These are phyloP conservation scores for Serilophus lunatus DNA, from an alignment of 2,113 vertebrate genomes.

Conservation along the genomic window DNA sequence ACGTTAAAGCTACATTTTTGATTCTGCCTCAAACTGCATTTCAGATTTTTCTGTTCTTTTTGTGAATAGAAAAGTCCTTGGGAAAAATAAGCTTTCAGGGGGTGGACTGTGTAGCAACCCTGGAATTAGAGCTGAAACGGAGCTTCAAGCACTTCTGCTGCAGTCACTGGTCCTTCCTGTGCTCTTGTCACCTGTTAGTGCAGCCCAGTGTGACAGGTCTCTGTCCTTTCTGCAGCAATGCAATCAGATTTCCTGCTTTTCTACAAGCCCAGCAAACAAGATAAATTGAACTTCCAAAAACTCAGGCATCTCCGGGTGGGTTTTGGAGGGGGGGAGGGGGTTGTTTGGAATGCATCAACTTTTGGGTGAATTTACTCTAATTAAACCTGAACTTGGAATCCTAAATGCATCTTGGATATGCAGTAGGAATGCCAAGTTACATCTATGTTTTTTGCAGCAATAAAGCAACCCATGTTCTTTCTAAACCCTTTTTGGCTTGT, in stretches of 20 bases:
- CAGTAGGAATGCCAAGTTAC: not conserved
- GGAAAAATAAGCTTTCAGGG: not conserved
- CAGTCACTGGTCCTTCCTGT: not conserved
- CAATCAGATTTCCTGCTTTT: not conserved
- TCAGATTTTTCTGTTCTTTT: not conserved
- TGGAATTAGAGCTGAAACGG: not conserved
- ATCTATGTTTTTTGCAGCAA: not conserved
- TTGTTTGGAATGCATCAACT: not conserved
- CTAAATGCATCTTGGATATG: not conserved
- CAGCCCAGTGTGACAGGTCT: not conserved
- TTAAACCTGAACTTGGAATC: not conserved
- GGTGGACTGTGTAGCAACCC: not conserved
- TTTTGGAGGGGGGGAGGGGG: fast-evolving
- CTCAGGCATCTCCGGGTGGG: not conserved
- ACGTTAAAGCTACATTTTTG: not conserved
- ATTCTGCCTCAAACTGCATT: not conserved
- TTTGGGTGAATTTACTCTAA: not conserved
- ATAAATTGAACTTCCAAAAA: not conserved
- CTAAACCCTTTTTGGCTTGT: not conserved
- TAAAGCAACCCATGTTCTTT: not conserved
- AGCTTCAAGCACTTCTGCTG: not conserved
- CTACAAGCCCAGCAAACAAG: not conserved
- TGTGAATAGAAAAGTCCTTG: not conserved
- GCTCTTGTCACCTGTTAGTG: not conserved
- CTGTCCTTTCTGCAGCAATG: not conserved